phyloP scores from a whole-genome alignment of 2,888 invertebrate genomes.

The Biston betularia region DNA sequence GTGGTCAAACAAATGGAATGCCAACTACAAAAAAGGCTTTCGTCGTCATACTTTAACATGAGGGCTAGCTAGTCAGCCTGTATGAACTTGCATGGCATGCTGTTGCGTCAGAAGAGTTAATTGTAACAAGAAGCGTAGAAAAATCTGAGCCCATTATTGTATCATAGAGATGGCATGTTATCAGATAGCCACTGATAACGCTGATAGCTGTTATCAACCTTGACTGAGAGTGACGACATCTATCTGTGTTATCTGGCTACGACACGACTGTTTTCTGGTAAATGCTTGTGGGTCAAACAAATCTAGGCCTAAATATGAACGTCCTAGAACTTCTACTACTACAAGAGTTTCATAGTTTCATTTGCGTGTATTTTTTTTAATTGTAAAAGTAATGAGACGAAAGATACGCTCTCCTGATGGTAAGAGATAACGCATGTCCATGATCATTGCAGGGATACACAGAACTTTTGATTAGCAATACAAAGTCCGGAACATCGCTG shows the following conservation, averaged over 20 bases:
- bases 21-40: too few species aligned
- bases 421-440: too few species aligned
- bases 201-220: conserved; percentile 61
- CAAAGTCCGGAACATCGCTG: too few species aligned
- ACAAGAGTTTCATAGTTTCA: too few species aligned
- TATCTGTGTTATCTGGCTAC: conserved; percentile 41
- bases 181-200: conserved; percentile 53
- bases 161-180: conserved; percentile 54
- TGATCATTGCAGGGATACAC: too few species aligned
- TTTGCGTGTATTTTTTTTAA: too few species aligned
- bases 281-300: conserved; percentile 27
- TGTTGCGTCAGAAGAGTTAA: conserved; percentile 8
- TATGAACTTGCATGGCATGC: neutral
- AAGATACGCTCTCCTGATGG: too few species aligned
- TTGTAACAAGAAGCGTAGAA: neutral
- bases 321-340: neutral
- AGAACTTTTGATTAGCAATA: too few species aligned
- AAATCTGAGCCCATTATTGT: conserved; percentile 49
- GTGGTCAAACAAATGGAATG: too few species aligned
- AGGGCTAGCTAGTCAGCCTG: too few species aligned
- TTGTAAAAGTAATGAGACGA: too few species aligned
- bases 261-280: conserved; percentile 37
- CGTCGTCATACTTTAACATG: too few species aligned
- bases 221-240: conserved; percentile 61
- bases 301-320: conserved; percentile 5